Evolutionary conservation across 2,888 invertebrate genomes (phyloP).

Genomic region (Petrophora chlorosata): DNA sequence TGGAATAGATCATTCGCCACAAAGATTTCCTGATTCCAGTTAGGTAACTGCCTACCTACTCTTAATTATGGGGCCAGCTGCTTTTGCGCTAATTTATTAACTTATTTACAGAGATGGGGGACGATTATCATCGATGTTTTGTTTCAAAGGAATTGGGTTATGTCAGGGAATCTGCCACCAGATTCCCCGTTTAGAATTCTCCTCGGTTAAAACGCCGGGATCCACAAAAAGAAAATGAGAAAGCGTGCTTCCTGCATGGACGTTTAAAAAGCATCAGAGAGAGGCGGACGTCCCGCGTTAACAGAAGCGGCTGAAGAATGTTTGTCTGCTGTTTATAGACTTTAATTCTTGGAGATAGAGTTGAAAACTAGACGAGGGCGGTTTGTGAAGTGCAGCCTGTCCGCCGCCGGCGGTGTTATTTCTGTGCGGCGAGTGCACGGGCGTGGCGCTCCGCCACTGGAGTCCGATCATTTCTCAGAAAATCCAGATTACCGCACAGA

Average conservation of each 20-base stretch:
- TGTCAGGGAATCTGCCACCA: conserved; percentile 32
- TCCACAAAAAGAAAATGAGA: conserved; percentile 49
- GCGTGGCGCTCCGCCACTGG: conserved; percentile 48
- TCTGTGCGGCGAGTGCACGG: conserved; percentile 53
- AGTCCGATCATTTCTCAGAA: conserved; percentile 57
- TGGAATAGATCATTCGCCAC: conserved; percentile 54
- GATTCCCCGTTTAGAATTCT: conserved; percentile 35
- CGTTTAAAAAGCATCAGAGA: conserved; percentile 36
- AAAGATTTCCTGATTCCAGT: conserved; percentile 52
- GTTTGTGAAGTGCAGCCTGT: conserved; percentile 31
- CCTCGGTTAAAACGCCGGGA: conserved; percentile 35
- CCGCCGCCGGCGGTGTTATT: conserved; percentile 51
- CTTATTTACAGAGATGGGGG: conserved; percentile 26
- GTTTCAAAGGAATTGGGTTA: conserved; percentile 41
- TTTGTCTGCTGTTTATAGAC: conserved; percentile 8
- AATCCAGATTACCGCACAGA: conserved; percentile 53
- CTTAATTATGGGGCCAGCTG: conserved; percentile 34
- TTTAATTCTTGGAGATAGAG: conserved; percentile 21
- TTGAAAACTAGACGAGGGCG: conserved; percentile 4
- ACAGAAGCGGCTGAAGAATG: background rate
- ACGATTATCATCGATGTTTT: conserved; percentile 34
- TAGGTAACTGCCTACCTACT: conserved; percentile 16
- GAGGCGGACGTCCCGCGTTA: conserved; percentile 8
- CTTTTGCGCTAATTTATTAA: conserved; percentile 32
- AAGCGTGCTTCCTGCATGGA: conserved; percentile 55